Evolutionary conservation across 2,888 invertebrate species (phyloP), one percentile per base, ranked within the genome.

Genomic region (Smittia aterrima): DNA sequence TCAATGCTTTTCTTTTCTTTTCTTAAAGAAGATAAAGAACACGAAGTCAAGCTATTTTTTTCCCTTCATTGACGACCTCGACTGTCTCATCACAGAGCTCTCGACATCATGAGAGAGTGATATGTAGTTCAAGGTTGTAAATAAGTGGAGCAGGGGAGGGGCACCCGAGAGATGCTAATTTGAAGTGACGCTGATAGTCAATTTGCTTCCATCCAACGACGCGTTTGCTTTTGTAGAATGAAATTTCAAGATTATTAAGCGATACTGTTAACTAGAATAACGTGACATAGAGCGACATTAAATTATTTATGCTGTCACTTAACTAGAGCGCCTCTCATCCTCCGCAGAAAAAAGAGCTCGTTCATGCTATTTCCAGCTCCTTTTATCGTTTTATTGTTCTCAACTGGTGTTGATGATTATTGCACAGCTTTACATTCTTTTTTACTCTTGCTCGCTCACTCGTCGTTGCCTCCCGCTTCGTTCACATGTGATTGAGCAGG

Each of bases 281-380:
- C 68, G 53, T 38, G 27, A 71, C 54, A 71, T 4, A 22, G 62
- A 72, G 16, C 38, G 72, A 58, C 72, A 40, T 32, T 9, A 54
- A 71, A 71, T 71, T 71, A 72, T 72, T 58, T 72, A n/a, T 64
- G 64, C 40, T 72, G 70, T 71, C 70, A 71, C 70, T 27, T 71
- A 22, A 58, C 20, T 4, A 16, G 58, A 47, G 16, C 7, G 13
- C 16, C 47, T 11, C 38, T n/a, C n/a, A n/a, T n/a, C n/a, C n/a
- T 32, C 53, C 58, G 16, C 58, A 22, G 18, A 47, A 47, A 16
- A 18, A 58, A 3, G 11, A 58, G 53, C 58, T 13, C 58, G 1
- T 6, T 58, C 18, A 3, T 24, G 58, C 58, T 22, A 22, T 58
- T 58, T 58, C 20, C 24, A 66, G 32, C 20, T 24, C 13, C 27